Evolutionary conservation across 2,888 invertebrate genomes (phyloP).

Genomic region (Pardosa pseudoannulata): DNA sequence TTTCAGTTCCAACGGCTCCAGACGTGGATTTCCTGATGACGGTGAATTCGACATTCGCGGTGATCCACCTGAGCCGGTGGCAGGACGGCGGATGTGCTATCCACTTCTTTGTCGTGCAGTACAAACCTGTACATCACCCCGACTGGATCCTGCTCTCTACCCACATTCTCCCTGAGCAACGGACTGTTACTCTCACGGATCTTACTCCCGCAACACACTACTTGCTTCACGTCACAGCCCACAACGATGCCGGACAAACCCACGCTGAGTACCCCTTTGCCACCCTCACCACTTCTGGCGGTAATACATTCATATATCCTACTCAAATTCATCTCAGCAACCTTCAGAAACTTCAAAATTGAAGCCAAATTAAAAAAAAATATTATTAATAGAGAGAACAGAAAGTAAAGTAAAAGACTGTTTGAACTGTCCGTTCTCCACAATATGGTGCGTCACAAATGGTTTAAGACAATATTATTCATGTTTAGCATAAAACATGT

Average conservation of each 20-base stretch:
- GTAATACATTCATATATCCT: no score
- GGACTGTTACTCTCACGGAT: conserved; percentile 79
- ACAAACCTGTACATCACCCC: conserved; percentile 77
- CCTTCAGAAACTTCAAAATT: no score
- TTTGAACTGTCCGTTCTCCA: no score
- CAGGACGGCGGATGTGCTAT: conserved; percentile 96
- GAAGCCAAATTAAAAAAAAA: no score
- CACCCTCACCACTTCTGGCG: conserved; percentile 94
- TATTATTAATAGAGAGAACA: no score
- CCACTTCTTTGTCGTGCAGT: conserved; percentile 95
- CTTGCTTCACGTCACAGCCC: conserved; percentile 87
- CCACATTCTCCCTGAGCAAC: conserved; percentile 86
- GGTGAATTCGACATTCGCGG: conserved; percentile 94
- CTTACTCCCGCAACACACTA: conserved; percentile 96
- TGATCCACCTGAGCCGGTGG: conserved; percentile 94
- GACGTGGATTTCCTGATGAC: conserved; percentile 93
- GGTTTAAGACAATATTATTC: no score
- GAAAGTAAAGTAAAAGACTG: no score
- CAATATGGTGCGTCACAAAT: no score
- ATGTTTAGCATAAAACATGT: no score
- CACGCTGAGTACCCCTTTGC: conserved; percentile 97
- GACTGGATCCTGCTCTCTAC: conserved; percentile 97
- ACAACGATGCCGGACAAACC: conserved; percentile 95
- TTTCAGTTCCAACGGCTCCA: conserved; percentile 89
- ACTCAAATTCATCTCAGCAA: not conserved